A percentile compares a stretch with the other conserved stretches of the same genome.
These are phyloP conservation scores for Drosophila elegans DNA, from an alignment of 1,140 invertebrate species.

Conservation along the genomic window DNA sequence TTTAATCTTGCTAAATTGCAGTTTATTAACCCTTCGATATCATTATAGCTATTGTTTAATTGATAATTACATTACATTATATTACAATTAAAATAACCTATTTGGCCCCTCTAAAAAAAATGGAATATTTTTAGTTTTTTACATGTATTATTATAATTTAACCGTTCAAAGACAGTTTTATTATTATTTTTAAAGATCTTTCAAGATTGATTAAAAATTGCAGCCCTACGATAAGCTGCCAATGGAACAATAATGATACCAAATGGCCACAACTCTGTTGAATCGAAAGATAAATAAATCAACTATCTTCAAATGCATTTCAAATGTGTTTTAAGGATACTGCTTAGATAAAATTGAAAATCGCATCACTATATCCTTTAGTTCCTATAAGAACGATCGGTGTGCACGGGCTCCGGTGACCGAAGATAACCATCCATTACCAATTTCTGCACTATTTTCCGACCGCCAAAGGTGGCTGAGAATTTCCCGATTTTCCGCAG, in stretches of 20 bases:
- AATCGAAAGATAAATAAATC: neutral
- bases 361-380: neutral
- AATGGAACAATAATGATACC: no score
- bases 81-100: no score
- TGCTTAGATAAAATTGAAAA: neutral
- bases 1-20: no score
- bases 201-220: neutral
- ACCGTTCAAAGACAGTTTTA: neutral
- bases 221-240: neutral
- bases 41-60: no score
- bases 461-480: neutral
- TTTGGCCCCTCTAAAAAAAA: no score
- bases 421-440: neutral
- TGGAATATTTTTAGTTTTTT: no score
- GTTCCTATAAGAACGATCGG: neutral
- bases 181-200: neutral
- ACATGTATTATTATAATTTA: no score
- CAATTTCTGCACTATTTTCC: neutral
- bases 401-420: neutral
- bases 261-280: neutral
- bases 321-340: no score
- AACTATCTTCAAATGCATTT: neutral
- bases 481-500: constrained; percentile 32
- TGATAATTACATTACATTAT: no score
- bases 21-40: no score